A percentile compares a stretch with the other conserved stretches of the same genome.
Conservation (phyloP, 2,797 vertebrate genomes). For the Labeo calbasu region DNA sequence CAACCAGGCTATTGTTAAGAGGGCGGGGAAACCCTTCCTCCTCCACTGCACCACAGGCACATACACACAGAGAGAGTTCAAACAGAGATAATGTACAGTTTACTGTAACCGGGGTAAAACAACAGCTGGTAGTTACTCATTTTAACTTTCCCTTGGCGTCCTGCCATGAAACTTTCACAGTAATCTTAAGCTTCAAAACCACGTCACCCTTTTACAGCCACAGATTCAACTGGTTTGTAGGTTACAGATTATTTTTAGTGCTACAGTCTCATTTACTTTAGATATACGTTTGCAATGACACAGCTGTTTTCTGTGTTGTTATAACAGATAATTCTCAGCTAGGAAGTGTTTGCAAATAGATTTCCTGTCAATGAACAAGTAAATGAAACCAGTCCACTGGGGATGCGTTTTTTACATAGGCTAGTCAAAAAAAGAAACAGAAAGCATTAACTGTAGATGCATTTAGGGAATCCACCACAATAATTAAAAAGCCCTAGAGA, state of each 20-base stretch:
- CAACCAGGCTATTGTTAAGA: slow-evolving; percentile 55
- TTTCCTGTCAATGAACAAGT: background rate
- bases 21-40: slow-evolving; percentile 52
- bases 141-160: slow-evolving; percentile 38
- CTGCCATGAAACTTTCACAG: slow-evolving; percentile 25
- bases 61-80: slow-evolving; percentile 19
- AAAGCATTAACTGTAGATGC: slow-evolving; percentile 26
- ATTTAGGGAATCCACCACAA: slow-evolving; percentile 36
- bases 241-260: slow-evolving; percentile 34
- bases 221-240: background rate
- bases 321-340: background rate
- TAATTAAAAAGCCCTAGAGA: background rate
- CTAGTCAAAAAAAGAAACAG: background rate
- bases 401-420: slow-evolving; percentile 8
- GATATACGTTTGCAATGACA: slow-evolving; percentile 10
- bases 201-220: slow-evolving; percentile 13
- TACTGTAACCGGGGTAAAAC: slow-evolving; percentile 41
- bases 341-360: slow-evolving; percentile 12
- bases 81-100: slow-evolving; percentile 43
- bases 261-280: background rate
- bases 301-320: background rate
- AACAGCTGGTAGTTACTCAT: slow-evolving; percentile 42
- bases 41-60: slow-evolving; percentile 45
- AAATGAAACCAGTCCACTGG: slow-evolving; percentile 66
- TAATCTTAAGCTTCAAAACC: background rate